Evolutionary conservation across 1,140 invertebrate species (phyloP).

Genomic region (Oryctes rhinoceros): DNA sequence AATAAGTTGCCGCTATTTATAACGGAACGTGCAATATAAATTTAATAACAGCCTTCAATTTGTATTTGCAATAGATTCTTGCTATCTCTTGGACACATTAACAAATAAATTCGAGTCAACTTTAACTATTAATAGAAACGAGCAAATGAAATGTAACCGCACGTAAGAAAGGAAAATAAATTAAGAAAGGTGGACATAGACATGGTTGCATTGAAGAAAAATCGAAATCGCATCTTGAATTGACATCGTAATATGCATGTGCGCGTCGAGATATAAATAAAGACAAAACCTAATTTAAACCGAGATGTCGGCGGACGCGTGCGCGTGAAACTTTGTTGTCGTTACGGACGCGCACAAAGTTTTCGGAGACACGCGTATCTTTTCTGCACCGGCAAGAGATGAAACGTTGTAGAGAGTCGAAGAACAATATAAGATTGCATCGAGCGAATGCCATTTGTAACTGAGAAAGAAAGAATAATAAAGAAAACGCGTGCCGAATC

Average conservation of each 20-base stretch:
- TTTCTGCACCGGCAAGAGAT: slow-evolving; percentile 24
- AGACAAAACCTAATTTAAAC: slow-evolving; percentile 37
- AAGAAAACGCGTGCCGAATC: slow-evolving; percentile 1
- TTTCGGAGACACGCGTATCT: slow-evolving; percentile 27
- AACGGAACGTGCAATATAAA: not conserved
- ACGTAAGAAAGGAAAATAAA: not conserved
- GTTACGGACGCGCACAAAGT: slow-evolving; percentile 27
- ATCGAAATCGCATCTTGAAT: slow-evolving; percentile 29
- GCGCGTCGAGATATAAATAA: slow-evolving; percentile 26
- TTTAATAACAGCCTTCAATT: slow-evolving; percentile 12
- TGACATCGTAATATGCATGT: slow-evolving; percentile 22
- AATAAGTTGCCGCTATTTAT: slow-evolving; percentile 26
- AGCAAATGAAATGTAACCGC: not conserved
- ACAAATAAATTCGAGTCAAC: no score
- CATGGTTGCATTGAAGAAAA: not conserved
- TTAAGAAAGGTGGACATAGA: not conserved
- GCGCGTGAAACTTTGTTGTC: slow-evolving; percentile 33
- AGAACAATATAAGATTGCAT: slow-evolving; percentile 24
- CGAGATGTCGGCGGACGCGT: slow-evolving; percentile 11
- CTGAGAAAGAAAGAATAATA: not conserved
- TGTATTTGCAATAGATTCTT: not conserved
- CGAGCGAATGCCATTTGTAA: not conserved
- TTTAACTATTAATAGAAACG: not conserved
- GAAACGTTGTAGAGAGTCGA: slow-evolving; percentile 15
- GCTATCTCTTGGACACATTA: not conserved